Evolutionary conservation across 92 coral and sea anemone genomes (phyloP), one percentile per base, ranked within the genome.

Genomic region (Epizoanthus stellaris): DNA sequence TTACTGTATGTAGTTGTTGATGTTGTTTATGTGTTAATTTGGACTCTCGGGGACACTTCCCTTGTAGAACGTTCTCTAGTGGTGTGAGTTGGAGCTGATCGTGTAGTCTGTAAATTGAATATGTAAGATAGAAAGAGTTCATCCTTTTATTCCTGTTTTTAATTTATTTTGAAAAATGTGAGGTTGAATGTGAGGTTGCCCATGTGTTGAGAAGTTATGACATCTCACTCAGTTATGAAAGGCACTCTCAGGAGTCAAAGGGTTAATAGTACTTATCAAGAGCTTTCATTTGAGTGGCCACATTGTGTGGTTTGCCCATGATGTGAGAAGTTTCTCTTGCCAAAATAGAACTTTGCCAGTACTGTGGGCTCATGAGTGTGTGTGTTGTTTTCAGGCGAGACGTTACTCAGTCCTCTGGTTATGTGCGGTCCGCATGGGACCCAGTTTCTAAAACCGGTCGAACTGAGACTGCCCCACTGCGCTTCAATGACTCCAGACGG

Each of bases 371-470:
- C 43, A 39, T 45, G 20, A 54, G 67, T 40, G 19, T 42, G 38
- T 63, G 21, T 59, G 70, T 34, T 20, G n/a, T 54, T 80, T 71
- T 17, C 49, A 97, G 99, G 99, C 75, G 99, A 97, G 82, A 97
- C 99, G 75, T 93, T 97, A 14, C 84, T 97, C 80, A 97, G 99
- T 87, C 99, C 99, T 73, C 87, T 97, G 43, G 99, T 97, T 40
- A 97, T 97, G 99, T 97, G 99, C 75, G 99, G 99, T 40, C 99
- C 99, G 13, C 99, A 97, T 81, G 99, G 99, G 45, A 94, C 98
- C 23, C 91, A 93, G 85, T 97, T 97, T 74, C 95, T 93, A 15
- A 97, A 95, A 75, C 93, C 98, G 9, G 99, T 97, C 16, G 99
- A 97, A 79, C 91, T 97, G 10, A 91, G 97, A 42, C 81, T 97